Base-by-base conservation (phyloP, 2,797 vertebrate genomes). In the Gallinago stenura region DNA sequence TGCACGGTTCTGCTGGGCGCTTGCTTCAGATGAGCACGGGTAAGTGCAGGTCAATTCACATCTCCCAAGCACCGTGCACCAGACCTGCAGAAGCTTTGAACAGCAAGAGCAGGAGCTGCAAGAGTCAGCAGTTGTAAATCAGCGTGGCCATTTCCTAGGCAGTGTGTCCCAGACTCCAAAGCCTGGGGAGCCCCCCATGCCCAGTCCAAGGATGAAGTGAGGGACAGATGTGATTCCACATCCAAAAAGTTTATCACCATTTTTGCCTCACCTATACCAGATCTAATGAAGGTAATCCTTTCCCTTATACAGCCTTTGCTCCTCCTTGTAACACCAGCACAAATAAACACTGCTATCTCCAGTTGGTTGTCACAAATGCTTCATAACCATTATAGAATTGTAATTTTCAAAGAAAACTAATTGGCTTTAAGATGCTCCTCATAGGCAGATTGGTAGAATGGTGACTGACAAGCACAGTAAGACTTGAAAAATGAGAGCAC, bases 111-210 rank as follows among this genome's bases (percentile, higher is more conserved):
- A 85, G 45, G 13, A 41, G 21, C 48, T 41, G n/a, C 6, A 1
- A 7, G n/a, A n/a, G 7, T 20, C 25, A 18, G 50, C 15, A 69
- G 20, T 25, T 50, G 31, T 35, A 48, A 48, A n/a, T 14, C 64
- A 50, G 35, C 12, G 15, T 0, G 0, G 28, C 14, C 26, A 17
- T 43, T 54, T 48, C 39, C 9, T 3, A 24, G 25, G n/a, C 8
- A 64, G 26, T 37, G 20, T 7, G 33, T 58, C 28, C 24, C 50
- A 28, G 25, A 7, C 6, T 20, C 28, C 33, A 70, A 39, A 39
- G 20, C 54, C 43, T 19, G n/a, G n/a, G 53, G 21, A 75, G 30
- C 45, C 66, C 60, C 13, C 30, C 51, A 28, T 28, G 39, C 53
- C 17, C 65, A 48, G 22, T 28, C 37, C 26, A 37, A 10, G 18